Conservation (phyloP, 1,140 invertebrate species). For the Sitodiplosis mosellana region DNA sequence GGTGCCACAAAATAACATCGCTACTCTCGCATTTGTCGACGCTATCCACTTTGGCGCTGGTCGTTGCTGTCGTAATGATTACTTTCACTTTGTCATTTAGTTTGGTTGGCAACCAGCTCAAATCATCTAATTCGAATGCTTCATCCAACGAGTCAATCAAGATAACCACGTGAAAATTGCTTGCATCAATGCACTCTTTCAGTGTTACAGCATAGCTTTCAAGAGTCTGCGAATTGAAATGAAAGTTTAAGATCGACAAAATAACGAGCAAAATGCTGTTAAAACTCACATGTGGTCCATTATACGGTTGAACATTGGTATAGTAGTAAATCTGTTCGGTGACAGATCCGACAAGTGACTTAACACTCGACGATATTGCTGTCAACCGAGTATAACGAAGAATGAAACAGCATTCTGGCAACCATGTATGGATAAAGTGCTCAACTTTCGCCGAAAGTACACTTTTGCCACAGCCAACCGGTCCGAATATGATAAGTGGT, state of each 20-base stretch:
- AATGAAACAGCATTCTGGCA: slow-evolving; percentile 32
- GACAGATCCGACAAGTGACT: slow-evolving; percentile 20
- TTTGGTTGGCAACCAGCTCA: slow-evolving; percentile 46
- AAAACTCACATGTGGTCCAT: slow-evolving; percentile 19
- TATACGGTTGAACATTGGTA: slow-evolving; percentile 15
- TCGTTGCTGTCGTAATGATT: slow-evolving; percentile 41
- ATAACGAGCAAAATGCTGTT: no score
- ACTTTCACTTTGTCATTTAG: slow-evolving; percentile 51
- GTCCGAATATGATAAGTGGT: slow-evolving; percentile 57
- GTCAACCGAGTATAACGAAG: slow-evolving; percentile 22
- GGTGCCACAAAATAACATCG: background rate
- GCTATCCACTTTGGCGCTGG: background rate
- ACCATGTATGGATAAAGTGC: slow-evolving; percentile 43
- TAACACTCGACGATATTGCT: slow-evolving; percentile 18
- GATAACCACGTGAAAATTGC: slow-evolving; percentile 31
- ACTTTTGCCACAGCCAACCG: slow-evolving; percentile 62
- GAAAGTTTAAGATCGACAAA: no score
- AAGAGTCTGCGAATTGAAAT: slow-evolving; percentile 8
- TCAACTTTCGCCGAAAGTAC: slow-evolving; percentile 51
- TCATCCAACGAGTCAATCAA: slow-evolving; percentile 56
- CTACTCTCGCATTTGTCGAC: background rate
- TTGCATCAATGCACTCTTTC: slow-evolving; percentile 7
- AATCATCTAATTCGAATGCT: slow-evolving; percentile 28
- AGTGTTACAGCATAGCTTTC: slow-evolving; percentile 8
- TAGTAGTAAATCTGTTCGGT: slow-evolving; percentile 22